Percentiles rank a stretch among this genome's conserved stretches.
Conservation (phyloP, 2,888 invertebrate species). For the Hydroisotoma schaefferi region DNA sequence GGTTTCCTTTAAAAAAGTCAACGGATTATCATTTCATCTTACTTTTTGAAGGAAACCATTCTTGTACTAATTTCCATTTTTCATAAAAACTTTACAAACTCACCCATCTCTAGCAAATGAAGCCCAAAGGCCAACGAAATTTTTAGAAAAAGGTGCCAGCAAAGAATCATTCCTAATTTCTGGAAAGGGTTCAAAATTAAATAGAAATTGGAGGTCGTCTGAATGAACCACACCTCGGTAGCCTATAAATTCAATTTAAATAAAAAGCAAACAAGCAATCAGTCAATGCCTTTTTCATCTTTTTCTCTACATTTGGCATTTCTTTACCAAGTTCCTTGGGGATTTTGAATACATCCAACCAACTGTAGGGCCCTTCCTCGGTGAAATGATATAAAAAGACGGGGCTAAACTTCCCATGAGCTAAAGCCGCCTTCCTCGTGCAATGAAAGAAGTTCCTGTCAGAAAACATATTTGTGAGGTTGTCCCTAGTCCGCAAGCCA, state of each 20-base stretch:
- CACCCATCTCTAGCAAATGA: constrained; percentile 37
- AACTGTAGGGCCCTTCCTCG: constrained; percentile 30
- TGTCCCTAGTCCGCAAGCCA: constrained; percentile 25
- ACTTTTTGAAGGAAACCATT: background rate
- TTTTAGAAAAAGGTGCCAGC: constrained; percentile 26
- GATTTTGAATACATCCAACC: constrained; percentile 41
- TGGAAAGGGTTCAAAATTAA: constrained; percentile 35
- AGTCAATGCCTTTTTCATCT: background rate
- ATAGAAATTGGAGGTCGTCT: constrained; percentile 38
- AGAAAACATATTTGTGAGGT: constrained; percentile 36
- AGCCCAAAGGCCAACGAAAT: constrained; percentile 32
- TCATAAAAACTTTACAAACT: too few species aligned
- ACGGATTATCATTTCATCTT: too few species aligned
- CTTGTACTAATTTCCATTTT: background rate
- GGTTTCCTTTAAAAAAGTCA: constrained; percentile 25
- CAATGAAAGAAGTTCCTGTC: constrained; percentile 43
- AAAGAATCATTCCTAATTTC: constrained; percentile 27
- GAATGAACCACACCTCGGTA: constrained; percentile 39
- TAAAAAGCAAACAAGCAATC: too few species aligned
- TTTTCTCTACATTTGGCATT: too few species aligned
- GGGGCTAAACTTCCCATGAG: constrained; percentile 28
- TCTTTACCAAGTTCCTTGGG: constrained; percentile 27
- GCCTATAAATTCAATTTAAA: constrained; percentile 10
- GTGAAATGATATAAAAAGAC: constrained; percentile 40
- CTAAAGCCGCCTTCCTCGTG: constrained; percentile 27